Conservation (phyloP, 2,113 vertebrate species). For the Pontoporia blainvillei region DNA sequence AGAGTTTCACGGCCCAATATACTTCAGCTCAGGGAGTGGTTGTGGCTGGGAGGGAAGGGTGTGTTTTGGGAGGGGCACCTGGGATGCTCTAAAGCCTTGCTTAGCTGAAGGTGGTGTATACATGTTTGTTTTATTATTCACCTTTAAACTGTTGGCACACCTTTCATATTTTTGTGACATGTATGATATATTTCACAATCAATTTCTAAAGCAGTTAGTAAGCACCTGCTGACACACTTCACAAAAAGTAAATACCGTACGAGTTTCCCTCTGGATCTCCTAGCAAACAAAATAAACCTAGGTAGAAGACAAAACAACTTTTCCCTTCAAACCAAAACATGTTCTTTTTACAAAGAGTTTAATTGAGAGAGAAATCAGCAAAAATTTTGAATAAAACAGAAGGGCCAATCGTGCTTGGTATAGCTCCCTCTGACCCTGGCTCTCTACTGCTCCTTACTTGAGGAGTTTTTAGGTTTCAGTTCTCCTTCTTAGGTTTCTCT, state of each 20-base stretch:
- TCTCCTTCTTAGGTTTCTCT: not conserved
- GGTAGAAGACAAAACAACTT: not conserved
- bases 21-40: not conserved
- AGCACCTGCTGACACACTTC: not conserved
- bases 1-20: not conserved
- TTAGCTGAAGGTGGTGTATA: not conserved
- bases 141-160: not conserved
- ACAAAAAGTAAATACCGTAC: not conserved
- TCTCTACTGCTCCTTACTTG: not conserved
- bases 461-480: not conserved
- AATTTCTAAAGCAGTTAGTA: not conserved
- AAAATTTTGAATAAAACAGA: not conserved
- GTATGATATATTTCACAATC: not conserved
- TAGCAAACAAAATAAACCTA: not conserved
- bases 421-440: not conserved
- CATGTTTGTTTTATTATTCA: not conserved
- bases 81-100: not conserved
- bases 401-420: not conserved
- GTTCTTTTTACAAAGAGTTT: not conserved
- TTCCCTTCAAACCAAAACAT: not conserved
- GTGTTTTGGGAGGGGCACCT: not conserved
- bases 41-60: accelerated
- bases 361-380: not conserved
- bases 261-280: not conserved
- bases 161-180: not conserved